Evolutionary conservation across 2,113 vertebrate species (phyloP), one percentile per base, ranked within the genome.

Genomic region (Raja brachyura): DNA sequence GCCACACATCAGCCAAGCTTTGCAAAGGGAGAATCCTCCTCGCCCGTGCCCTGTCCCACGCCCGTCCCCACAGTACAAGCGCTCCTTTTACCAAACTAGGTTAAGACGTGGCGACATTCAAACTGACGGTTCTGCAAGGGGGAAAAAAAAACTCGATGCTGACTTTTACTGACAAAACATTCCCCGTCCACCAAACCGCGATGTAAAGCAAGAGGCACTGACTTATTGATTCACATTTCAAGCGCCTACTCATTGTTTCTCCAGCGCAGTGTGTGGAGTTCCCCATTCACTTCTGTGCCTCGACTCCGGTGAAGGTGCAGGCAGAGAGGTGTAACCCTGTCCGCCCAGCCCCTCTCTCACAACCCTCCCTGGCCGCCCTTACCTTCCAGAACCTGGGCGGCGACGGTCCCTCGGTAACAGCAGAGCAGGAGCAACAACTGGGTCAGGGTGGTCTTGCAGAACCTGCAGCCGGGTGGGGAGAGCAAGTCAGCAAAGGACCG

Each of bases 311-410:
- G 20, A 56, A 20, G 18, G 6, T 86, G 56, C 11, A 63, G 28
- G 31, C 59, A 22, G 83, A 22, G 83, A 48, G 39, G 39, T 48
- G 39, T 48, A 1, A 48, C 39, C 39, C 39, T 48, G 1, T 1
- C 3, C 39, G 39, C 3, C 39, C 39, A 48, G 39, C 39, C 39
- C 39, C 39, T 48, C 39, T 48, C 39, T 48, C 39, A n/a, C 39
- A 0, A 48, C 39, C 39, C 39, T 48, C 39, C 39, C 39, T 48
- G 39, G 39, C 39, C 39, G 39, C 3, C 39, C 88, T 70, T 92
- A 92, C 90, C 90, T 92, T 92, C 68, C 90, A 92, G 66, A 48
- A 73, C 31, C 68, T 54, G 90, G 63, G 90, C 90, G 18, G 63
- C 10, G 33, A 11, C 13, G 66, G 68, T 92, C 66, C 70, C 9